A percentile compares a stretch with the other conserved stretches of the same genome.
phyloP scores from a whole-genome alignment of 2,113 vertebrate genomes.

The Malurus alboscapulatus region DNA sequence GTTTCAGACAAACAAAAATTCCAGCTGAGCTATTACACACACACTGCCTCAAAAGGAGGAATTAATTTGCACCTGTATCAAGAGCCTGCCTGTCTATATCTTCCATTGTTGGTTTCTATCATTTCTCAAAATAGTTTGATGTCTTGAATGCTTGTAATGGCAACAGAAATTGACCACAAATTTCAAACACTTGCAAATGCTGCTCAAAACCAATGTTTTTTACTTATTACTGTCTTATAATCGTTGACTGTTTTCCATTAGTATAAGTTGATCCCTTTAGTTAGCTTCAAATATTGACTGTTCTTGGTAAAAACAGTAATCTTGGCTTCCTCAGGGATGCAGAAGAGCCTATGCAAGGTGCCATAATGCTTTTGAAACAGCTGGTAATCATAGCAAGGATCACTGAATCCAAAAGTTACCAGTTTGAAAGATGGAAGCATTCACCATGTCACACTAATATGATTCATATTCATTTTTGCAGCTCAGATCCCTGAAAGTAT shows the following conservation, averaged over 20 bases:
- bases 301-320: neutral
- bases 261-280: accelerated
- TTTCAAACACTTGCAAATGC: neutral
- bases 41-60: neutral
- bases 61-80: neutral
- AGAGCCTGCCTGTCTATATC: neutral
- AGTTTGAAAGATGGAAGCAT: neutral
- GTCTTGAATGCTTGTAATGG: neutral
- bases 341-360: neutral
- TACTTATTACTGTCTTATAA: neutral
- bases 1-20: neutral
- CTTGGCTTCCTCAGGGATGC: neutral
- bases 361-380: neutral
- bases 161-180: neutral
- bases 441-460: neutral
- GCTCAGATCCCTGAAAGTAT: neutral
- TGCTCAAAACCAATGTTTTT: accelerated
- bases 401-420: neutral
- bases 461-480: neutral
- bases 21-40: neutral
- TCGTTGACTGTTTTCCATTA: neutral
- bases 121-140: neutral
- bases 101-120: neutral
- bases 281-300: neutral
- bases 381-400: neutral